Evolutionary conservation across 2,797 vertebrate genomes (phyloP).

Genomic region (Rhynchotus rufescens): DNA sequence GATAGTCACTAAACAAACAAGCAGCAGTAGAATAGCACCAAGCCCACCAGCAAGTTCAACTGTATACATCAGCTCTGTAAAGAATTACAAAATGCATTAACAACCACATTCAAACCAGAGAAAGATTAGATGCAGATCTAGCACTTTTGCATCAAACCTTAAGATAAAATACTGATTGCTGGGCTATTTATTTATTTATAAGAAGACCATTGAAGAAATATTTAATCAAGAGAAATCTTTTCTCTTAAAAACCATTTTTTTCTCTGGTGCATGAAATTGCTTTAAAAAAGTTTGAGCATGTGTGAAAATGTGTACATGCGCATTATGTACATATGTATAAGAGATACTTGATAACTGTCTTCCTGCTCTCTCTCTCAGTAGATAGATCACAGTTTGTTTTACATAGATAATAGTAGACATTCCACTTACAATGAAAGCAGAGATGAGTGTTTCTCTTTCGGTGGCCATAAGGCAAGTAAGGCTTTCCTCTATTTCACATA

Average conservation of each 20-base stretch:
- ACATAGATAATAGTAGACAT: not conserved
- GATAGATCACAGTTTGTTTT: not conserved
- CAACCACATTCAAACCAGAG: conserved; percentile 17
- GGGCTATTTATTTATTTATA: not conserved
- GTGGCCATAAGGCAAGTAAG: not conserved
- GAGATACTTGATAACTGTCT: not conserved
- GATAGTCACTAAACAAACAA: conserved; percentile 94
- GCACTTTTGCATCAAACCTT: not conserved
- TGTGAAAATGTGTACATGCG: not conserved
- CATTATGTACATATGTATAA: not conserved
- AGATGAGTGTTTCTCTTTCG: not conserved
- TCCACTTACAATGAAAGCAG: not conserved
- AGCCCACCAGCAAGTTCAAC: conserved; percentile 97
- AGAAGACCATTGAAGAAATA: not conserved
- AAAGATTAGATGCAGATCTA: not conserved
- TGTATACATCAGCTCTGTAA: conserved; percentile 97
- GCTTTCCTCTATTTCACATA: not conserved
- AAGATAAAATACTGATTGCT: not conserved
- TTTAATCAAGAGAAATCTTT: rapidly evolving
- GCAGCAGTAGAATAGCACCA: conserved; percentile 95
- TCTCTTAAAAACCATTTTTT: not conserved
- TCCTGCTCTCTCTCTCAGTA: not conserved
- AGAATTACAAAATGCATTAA: conserved; percentile 62
- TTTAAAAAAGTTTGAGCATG: not conserved
- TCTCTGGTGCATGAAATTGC: not conserved